phyloP scores from a whole-genome alignment of 2,888 invertebrate genomes.

The Heteromyza rotundicornis region DNA sequence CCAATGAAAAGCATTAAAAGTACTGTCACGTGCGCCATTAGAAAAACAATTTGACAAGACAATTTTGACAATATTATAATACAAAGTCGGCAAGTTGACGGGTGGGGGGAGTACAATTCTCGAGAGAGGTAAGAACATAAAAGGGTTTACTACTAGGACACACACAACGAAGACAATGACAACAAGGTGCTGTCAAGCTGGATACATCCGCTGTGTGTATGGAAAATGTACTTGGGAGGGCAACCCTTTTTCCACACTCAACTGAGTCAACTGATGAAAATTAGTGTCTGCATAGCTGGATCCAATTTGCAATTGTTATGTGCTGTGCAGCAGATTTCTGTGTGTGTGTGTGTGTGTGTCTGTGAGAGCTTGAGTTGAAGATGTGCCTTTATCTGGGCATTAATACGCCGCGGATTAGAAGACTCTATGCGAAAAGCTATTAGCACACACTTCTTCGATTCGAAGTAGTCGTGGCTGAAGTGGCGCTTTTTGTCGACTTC shows the following conservation, averaged over 20 bases:
- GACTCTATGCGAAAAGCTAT: too few relatives aligned
- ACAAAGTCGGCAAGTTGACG: neutral
- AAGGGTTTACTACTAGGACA: conserved; percentile 14
- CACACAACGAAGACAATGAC: neutral
- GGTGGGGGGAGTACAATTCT: too few relatives aligned
- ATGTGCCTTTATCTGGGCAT: conserved; percentile 44
- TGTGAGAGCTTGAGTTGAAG: conserved; percentile 29
- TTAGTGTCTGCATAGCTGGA: conserved; percentile 23
- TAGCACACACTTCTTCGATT: too few relatives aligned
- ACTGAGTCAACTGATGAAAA: conserved; percentile 19
- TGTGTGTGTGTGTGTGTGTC: conserved; percentile 3
- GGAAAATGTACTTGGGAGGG: too few relatives aligned
- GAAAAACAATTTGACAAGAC: conserved; percentile 24
- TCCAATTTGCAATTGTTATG: conserved; percentile 12
- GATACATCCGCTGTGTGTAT: too few relatives aligned
- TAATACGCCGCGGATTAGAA: conserved; percentile 26
- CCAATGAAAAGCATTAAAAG: conserved; percentile 22
- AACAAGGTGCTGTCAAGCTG: conserved; percentile 16
- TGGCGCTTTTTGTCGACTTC: too few relatives aligned
- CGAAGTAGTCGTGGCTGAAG: too few relatives aligned
- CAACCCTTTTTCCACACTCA: conserved; percentile 13
- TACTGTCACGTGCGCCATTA: conserved; percentile 39
- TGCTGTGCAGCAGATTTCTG: neutral
- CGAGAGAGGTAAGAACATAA: neutral
- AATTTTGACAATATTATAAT: neutral